Evolutionary conservation across 2,888 invertebrate genomes (phyloP).

Genomic region (Tribolium freemani): DNA sequence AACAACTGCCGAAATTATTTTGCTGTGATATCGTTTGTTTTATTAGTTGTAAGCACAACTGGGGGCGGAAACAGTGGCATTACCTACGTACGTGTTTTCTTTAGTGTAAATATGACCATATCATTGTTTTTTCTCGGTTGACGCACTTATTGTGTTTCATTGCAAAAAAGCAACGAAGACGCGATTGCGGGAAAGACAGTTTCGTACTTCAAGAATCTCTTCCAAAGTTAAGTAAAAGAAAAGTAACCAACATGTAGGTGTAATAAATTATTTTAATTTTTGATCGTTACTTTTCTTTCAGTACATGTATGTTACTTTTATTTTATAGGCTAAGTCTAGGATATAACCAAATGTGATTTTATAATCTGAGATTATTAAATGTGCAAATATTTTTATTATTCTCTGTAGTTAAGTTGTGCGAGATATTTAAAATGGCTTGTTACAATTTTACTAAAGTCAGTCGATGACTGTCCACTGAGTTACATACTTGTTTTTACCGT

Average conservation of each 20-base stretch:
- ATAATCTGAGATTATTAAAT: constrained; percentile 59
- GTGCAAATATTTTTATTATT: constrained; percentile 56
- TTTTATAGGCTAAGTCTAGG: constrained; percentile 45
- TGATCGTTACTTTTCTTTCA: constrained; percentile 11
- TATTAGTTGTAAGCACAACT: constrained; percentile 16
- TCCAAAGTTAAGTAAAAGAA: constrained; percentile 35
- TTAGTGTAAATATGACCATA: constrained; percentile 47
- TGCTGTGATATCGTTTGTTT: constrained; percentile 47
- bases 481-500: constrained; percentile 41
- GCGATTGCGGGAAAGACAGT: constrained; percentile 1
- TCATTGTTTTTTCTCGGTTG: constrained; percentile 38
- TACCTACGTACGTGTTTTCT: constrained; percentile 46
- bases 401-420: constrained; percentile 50
- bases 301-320: constrained; percentile 35
- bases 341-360: constrained; percentile 57
- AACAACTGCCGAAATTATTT: constrained; percentile 18
- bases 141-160: constrained; percentile 21
- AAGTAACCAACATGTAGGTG: constrained; percentile 25
- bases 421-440: constrained; percentile 51
- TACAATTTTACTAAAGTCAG: constrained; percentile 44
- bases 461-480: constrained; percentile 20
- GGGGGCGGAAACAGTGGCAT: constrained; percentile 21
- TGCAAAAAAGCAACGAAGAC: constrained; percentile 9
- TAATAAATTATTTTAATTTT: constrained; percentile 6
- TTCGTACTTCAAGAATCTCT: constrained; percentile 30